Percentiles rank a stretch among this genome's conserved stretches.
These are phyloP conservation scores for Ahaetulla prasina DNA, from an alignment of 2,113 vertebrate species.

Conservation along the genomic window DNA sequence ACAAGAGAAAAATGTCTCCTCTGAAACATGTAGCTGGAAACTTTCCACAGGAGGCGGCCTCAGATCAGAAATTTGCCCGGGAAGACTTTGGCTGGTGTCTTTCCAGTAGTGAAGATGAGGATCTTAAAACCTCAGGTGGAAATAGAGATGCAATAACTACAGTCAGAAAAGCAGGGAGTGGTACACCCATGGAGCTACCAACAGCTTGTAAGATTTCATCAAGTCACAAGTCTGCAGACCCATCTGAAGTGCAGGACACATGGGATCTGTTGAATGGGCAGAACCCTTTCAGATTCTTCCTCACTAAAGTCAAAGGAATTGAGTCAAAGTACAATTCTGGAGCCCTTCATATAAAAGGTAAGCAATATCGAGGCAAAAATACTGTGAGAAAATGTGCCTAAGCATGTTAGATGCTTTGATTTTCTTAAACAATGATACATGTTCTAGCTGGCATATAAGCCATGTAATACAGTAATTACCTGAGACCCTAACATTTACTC, in stretches of 20 bases:
- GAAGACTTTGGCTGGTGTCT: constrained; percentile 87
- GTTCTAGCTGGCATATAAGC: background rate
- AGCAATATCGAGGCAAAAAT: background rate
- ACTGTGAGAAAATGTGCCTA: background rate
- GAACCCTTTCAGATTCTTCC: constrained; percentile 86
- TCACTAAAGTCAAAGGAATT: constrained; percentile 89
- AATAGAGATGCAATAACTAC: background rate
- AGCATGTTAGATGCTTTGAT: background rate
- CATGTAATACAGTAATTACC: background rate
- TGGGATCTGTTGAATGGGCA: constrained; percentile 73
- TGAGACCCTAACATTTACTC: background rate
- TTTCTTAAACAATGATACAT: background rate
- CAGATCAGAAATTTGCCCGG: constrained; percentile 67
- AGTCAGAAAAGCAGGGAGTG: constrained; percentile 31
- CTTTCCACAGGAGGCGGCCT: constrained; percentile 13
- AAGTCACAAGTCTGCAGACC: constrained; percentile 50
- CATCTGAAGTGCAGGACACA: constrained; percentile 72
- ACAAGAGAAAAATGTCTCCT: constrained; percentile 71
- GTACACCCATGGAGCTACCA: background rate
- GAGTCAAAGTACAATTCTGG: constrained; percentile 81
- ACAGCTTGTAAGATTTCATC: constrained; percentile 28
- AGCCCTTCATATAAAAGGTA: constrained; percentile 92
- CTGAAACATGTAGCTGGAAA: constrained; percentile 56
- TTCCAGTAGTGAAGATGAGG: constrained; percentile 89
- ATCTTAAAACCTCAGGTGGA: background rate